phyloP scores from a whole-genome alignment of 2,888 invertebrate species.

The Diloba caeruleocephala region DNA sequence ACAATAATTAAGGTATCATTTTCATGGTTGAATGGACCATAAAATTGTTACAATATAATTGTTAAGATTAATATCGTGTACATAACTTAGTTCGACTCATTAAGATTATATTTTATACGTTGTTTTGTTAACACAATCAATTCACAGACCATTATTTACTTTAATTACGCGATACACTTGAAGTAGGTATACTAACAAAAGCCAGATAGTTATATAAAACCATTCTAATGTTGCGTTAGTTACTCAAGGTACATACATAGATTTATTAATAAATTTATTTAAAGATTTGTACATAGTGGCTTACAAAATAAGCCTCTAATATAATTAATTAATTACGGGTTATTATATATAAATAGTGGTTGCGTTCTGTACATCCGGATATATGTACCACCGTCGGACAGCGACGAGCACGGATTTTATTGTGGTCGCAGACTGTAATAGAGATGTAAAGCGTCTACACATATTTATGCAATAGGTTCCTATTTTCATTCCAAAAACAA shows the following conservation, averaged over 20 bases:
- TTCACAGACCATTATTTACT: slow-evolving; percentile 35
- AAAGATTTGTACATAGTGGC: slow-evolving; percentile 15
- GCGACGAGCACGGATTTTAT: slow-evolving; percentile 42
- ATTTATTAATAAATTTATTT: slow-evolving; percentile 19
- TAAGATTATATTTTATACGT: slow-evolving; percentile 21
- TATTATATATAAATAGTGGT: no score
- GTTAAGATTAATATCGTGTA: slow-evolving; percentile 35
- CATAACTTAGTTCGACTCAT: slow-evolving; percentile 28
- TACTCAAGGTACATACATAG: slow-evolving; percentile 15
- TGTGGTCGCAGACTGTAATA: slow-evolving; percentile 22
- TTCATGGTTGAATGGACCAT: slow-evolving; percentile 37
- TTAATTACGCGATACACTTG: slow-evolving; percentile 23
- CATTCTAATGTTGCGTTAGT: slow-evolving; percentile 7
- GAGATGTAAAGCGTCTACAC: no score
- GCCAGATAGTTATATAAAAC: slow-evolving; percentile 6
- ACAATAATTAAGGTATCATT: slow-evolving; percentile 22
- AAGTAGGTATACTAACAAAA: slow-evolving; percentile 15
- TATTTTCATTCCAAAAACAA: no score
- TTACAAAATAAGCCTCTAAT: slow-evolving; percentile 22
- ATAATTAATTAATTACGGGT: slow-evolving; percentile 27
- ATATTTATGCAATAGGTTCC: no score
- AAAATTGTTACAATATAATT: slow-evolving; percentile 39
- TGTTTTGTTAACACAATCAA: slow-evolving; percentile 25
- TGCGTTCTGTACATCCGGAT: no score
- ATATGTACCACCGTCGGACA: no score